phyloP scores from a whole-genome alignment of 2,888 invertebrate species.

The Beris morrisii region DNA sequence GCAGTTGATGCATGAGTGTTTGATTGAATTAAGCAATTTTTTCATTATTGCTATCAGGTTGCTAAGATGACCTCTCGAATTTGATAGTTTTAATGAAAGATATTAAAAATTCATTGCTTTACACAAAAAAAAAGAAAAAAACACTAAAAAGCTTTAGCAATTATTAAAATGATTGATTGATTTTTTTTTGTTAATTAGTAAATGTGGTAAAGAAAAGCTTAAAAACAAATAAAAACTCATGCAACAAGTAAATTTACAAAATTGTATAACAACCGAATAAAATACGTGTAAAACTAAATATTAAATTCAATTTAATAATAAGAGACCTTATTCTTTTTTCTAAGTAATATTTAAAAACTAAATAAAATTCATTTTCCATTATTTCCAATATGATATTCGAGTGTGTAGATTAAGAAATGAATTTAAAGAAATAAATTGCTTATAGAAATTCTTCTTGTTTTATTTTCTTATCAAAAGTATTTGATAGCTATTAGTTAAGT shows the following conservation, averaged over 20 bases:
- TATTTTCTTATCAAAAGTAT: background rate
- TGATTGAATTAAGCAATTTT: conserved; percentile 14
- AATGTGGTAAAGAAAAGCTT: conserved; percentile 28
- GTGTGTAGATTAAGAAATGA: background rate
- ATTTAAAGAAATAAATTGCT: background rate
- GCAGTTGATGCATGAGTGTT: conserved; percentile 29
- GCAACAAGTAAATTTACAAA: conserved; percentile 40
- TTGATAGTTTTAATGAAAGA: background rate
- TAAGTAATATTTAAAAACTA: background rate
- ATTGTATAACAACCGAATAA: background rate
- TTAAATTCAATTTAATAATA: conserved; percentile 1
- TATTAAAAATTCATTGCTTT: background rate
- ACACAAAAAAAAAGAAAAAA: background rate
- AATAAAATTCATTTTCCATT: background rate
- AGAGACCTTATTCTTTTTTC: background rate
- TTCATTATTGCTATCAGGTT: background rate
- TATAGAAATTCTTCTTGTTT: background rate
- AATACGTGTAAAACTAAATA: background rate
- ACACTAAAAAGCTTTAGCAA: conserved; percentile 1
- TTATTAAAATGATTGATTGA: conserved; percentile 1
- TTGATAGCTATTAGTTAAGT: background rate
- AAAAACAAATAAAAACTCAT: conserved; percentile 38
- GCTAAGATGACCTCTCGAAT: too few species aligned
- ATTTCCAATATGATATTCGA: conserved; percentile 8
- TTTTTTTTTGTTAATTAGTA: conserved; percentile 30